A percentile compares a stretch with the other conserved stretches of the same genome.
Evolutionary conservation across 2,888 invertebrate species (phyloP).

Genomic region (Eurytoma californica): DNA sequence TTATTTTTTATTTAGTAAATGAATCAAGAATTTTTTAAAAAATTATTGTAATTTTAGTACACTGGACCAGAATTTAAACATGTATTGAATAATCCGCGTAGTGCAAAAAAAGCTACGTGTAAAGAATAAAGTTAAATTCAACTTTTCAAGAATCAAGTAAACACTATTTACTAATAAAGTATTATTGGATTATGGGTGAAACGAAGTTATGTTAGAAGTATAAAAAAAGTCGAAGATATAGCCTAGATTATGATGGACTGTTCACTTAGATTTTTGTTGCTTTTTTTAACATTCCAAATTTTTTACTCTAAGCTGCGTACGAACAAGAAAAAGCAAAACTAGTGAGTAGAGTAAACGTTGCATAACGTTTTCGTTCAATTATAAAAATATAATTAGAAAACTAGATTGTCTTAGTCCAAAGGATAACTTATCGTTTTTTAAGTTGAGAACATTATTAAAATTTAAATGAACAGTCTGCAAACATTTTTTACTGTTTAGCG

Average conservation of each 20-base stretch:
- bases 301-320: background rate
- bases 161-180: background rate
- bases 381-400: background rate
- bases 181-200: background rate
- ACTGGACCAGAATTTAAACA: no score
- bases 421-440: background rate
- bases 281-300: constrained; percentile 46
- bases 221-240: no score
- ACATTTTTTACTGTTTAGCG: constrained; percentile 13
- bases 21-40: no score
- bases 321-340: background rate
- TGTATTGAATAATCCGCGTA: no score
- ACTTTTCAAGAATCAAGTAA: background rate
- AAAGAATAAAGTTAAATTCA: no score
- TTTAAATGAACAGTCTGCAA: constrained; percentile 35
- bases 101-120: no score
- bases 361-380: background rate
- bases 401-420: background rate
- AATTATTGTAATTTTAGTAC: no score
- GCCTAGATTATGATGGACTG: constrained; percentile 19
- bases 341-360: background rate
- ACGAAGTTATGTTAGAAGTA: background rate
- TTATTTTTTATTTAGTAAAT: no score
- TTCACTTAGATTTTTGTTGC: constrained; percentile 36
- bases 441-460: constrained; percentile 14